A percentile compares a stretch with the other conserved stretches of the same genome.
Evolutionary conservation across 1,140 invertebrate species (phyloP).

Genomic region (Lordiphosa mommai): DNA sequence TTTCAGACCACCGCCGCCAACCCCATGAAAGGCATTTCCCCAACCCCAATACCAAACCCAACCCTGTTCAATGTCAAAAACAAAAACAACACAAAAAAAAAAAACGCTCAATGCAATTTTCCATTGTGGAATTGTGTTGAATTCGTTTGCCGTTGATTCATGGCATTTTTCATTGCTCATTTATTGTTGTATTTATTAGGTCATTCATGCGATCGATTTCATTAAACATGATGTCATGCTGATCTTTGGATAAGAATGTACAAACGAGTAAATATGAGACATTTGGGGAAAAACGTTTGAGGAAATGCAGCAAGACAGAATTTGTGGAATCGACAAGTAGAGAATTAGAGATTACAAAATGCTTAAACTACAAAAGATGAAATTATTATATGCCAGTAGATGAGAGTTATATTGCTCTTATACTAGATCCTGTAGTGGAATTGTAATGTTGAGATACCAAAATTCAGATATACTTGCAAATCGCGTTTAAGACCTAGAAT

Average conservation of each 20-base stretch:
- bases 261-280: too few species aligned
- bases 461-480: too few species aligned
- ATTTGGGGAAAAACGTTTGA: too few species aligned
- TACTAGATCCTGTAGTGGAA: too few species aligned
- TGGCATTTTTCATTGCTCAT: constrained; percentile 18
- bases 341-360: too few species aligned
- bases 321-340: too few species aligned
- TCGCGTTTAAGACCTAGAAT: too few species aligned
- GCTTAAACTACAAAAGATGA: too few species aligned
- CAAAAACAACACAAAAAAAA: background rate
- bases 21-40: background rate
- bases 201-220: constrained; percentile 76
- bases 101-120: constrained; percentile 18
- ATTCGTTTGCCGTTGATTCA: constrained; percentile 46
- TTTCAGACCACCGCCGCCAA: constrained; percentile 2
- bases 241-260: constrained; percentile 6
- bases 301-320: too few species aligned
- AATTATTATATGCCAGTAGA: too few species aligned
- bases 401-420: too few species aligned
- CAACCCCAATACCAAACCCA: background rate
- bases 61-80: background rate
- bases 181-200: constrained; percentile 64
- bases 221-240: constrained; percentile 59
- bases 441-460: too few species aligned
- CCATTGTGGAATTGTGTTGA: constrained; percentile 13